Evolutionary conservation across 35 echinoderm and acorn worm genomes (phyloP), one percentile per base, ranked within the genome.

Genomic region (Lytechinus variegatus): DNA sequence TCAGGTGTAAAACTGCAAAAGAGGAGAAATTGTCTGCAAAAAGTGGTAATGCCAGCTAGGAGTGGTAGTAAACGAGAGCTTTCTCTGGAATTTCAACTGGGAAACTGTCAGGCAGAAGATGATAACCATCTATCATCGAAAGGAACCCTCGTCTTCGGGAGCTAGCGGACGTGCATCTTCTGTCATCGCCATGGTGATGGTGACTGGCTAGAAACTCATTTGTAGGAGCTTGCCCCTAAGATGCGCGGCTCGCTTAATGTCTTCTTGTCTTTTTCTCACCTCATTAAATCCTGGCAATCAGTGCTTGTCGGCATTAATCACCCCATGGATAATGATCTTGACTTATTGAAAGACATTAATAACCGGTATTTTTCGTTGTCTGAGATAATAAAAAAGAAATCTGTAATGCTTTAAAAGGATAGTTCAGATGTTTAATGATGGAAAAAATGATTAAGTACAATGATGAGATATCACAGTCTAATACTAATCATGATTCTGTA

Each of bases 221-320:
- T 79, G 66, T 24, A 79, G 66, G 66, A 79, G 66, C 4, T 79
- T 79, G 66, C 66, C 66, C 33, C 66, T 79, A n/a, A 79, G 66
- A 79, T 79, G 66, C 66, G 21, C 16, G 24, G 66, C 66, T n/a
- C 4, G 66, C 66, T 79, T 79, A 79, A 79, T 79, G 66, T 79
- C 66, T n/a, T 8, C 66, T 27, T 79, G 4, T 8, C 21, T 79
- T 71, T 14, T 79, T 79, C 16, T n/a, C 66, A 79, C 66, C 66
- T 79, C 66, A 79, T 79, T 79, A 79, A 79, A n/a, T 19, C 66
- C 19, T 79, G 1, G 66, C 66, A 79, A 79, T 79, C 66, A 79
- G 66, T 79, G 66, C 66, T 79, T 79, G 66, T 79, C 66, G 19
- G 21, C 66, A 79, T 79, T 79, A 79, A 79, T 79, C 66, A 79